These are phyloP conservation scores for Pedionomus torquatus DNA, from an alignment of 2,113 vertebrate genomes.

Conservation along the genomic window DNA sequence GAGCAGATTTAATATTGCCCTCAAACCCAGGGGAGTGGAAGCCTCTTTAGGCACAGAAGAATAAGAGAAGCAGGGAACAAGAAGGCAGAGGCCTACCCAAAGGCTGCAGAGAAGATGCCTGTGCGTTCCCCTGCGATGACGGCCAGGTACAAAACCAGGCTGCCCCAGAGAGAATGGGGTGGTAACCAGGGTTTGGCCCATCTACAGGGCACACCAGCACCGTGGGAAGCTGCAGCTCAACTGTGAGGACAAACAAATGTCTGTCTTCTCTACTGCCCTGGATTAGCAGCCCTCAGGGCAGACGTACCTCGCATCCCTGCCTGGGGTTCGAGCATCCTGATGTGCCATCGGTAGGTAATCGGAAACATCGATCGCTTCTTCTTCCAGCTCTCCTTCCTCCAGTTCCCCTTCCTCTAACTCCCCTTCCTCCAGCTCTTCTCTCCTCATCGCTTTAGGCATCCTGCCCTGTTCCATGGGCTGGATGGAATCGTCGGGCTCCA, in stretches of 20 bases:
- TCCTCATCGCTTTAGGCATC: conserved; percentile 71
- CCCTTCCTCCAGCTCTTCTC: conserved; percentile 78
- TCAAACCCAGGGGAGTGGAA: not conserved
- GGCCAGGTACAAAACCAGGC: not conserved
- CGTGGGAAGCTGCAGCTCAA: not conserved
- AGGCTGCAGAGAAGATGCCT: not conserved
- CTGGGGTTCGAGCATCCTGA: conserved; percentile 56
- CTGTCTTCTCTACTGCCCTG: not conserved
- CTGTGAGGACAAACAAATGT: not conserved
- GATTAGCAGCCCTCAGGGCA: not conserved
- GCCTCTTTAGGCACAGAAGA: not conserved
- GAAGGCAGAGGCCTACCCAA: not conserved
- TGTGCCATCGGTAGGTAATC: conserved; percentile 62
- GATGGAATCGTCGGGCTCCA: conserved; percentile 75
- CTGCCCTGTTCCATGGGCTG: conserved; percentile 74
- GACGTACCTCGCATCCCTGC: conserved; percentile 72
- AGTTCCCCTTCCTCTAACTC: conserved; percentile 78
- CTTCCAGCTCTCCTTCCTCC: conserved; percentile 78
- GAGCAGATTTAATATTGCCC: not conserved
- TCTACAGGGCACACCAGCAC: not conserved
- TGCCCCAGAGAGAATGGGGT: not conserved
- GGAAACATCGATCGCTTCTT: conserved; percentile 43
- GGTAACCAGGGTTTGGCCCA: not conserved
- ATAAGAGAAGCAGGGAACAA: not conserved
- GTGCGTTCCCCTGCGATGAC: not conserved